phyloP scores from a whole-genome alignment of 2,113 vertebrate species.

The Microtus oregoni region DNA sequence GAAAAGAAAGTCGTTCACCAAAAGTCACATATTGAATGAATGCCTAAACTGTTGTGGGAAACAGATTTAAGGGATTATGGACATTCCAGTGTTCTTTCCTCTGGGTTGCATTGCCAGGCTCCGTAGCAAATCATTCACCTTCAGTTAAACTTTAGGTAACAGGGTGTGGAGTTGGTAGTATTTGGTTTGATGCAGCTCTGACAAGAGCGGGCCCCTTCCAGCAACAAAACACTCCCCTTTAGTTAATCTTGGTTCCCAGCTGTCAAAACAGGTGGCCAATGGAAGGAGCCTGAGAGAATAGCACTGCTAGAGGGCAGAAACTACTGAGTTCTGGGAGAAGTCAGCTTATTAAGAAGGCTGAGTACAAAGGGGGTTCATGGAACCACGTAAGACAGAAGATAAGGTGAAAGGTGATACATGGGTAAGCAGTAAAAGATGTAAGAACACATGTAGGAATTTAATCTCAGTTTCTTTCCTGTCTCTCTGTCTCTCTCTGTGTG shows the following conservation, averaged over 20 bases:
- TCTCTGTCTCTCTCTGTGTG: background rate
- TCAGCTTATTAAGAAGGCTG: background rate
- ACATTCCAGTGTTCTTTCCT: background rate
- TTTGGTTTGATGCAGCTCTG: background rate
- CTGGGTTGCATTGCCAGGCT: background rate
- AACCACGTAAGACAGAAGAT: background rate
- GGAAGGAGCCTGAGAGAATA: background rate
- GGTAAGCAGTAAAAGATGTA: background rate
- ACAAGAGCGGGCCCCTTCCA: background rate
- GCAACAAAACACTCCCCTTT: background rate
- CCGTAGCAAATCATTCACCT: background rate
- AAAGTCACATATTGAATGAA: background rate
- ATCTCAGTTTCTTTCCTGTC: background rate
- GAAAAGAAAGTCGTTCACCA: background rate
- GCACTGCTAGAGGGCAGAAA: background rate
- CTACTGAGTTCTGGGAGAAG: background rate
- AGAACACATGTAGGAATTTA: background rate
- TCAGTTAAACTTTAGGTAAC: background rate
- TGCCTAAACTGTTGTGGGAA: background rate
- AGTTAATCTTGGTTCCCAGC: slow-evolving; percentile 50
- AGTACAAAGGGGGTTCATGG: background rate
- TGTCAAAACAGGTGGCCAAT: slow-evolving; percentile 48
- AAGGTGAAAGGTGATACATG: background rate
- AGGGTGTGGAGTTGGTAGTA: background rate
- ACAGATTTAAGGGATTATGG: background rate